These are phyloP conservation scores for Eumacrocentrus americanus DNA, from an alignment of 2,888 invertebrate species.

Conservation along the genomic window DNA sequence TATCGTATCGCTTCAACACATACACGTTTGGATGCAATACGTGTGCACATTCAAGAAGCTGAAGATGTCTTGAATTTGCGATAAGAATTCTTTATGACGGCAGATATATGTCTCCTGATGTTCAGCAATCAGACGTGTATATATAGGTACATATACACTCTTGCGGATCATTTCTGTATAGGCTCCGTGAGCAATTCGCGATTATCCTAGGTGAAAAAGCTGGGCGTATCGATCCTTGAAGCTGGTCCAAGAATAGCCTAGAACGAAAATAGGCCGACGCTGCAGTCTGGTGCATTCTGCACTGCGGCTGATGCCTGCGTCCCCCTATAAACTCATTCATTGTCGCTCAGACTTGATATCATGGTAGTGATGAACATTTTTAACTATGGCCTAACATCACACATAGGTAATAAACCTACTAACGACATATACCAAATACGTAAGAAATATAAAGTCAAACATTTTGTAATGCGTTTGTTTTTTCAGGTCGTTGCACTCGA, in stretches of 20 bases:
- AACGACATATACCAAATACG: too few species aligned
- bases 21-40: not conserved
- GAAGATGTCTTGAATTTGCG: not conserved
- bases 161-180: too few species aligned
- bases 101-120: too few species aligned
- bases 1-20: not conserved
- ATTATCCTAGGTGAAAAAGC: conserved; percentile 14
- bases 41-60: not conserved
- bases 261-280: conserved; percentile 29
- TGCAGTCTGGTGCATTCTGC: conserved; percentile 32
- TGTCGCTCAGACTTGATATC: not conserved
- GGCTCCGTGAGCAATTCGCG: not conserved
- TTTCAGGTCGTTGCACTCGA: conserved; percentile 39
- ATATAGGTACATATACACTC: too few species aligned
- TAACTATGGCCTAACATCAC: not conserved
- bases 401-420: too few species aligned
- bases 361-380: conserved; percentile 5
- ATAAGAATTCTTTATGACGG: not conserved
- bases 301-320: conserved; percentile 23
- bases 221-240: conserved; percentile 27
- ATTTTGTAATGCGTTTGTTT: conserved; percentile 33
- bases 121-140: too few species aligned
- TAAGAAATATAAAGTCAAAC: too few species aligned
- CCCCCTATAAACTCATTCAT: conserved; percentile 19
- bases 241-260: conserved; percentile 30